Evolutionary conservation across 2,888 invertebrate genomes (phyloP), one percentile per base, ranked within the genome.

Genomic region (Dioctria rufipes): DNA sequence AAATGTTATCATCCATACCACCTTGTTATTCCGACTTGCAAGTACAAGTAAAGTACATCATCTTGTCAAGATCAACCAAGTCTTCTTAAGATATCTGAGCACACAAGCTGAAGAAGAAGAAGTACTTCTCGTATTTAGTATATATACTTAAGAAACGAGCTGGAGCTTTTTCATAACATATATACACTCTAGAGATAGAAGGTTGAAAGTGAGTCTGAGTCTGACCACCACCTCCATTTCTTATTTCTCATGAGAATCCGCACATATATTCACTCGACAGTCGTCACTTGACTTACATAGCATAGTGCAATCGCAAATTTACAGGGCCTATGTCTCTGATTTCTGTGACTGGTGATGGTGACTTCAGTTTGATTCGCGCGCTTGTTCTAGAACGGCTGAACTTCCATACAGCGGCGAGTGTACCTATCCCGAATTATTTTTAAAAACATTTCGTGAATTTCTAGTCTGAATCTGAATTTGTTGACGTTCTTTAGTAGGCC

Each of bases 61-160:
- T 67, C 67, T 66, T 49, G 37, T 67, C 67, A 67, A 67, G 67
- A 67, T 67, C 67, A 67, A 49, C 67, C 46, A 49, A 49, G 49
- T 6, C 40, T 42, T 11, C 67, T 43, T 25, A 43, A 37, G 25
- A 11, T 8, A 13, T 43, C 67, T 13, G 43, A 46, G 43, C 5
- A 40, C 8, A 13, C n/a, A 46, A 49, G 8, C 25, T 43, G 46
- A 5, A 49, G 46, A 8, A 43, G 46, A 5, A 49, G 46, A 8
- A 43, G 4, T n/a, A 42, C 65, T 11, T 25, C 25, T 25, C 25
- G 25, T 25, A 25, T 25, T 25, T 25, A 25, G 25, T 25, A 25
- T 25, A 25, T 25, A 25, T 25, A 25, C 25, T 25, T 40, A 65
- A 49, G 51, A 49, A 25, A 2, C 25, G 25, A 25, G 42, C 4